phyloP scores from a whole-genome alignment of 2,888 invertebrate species.

The Xylota sylvarum region DNA sequence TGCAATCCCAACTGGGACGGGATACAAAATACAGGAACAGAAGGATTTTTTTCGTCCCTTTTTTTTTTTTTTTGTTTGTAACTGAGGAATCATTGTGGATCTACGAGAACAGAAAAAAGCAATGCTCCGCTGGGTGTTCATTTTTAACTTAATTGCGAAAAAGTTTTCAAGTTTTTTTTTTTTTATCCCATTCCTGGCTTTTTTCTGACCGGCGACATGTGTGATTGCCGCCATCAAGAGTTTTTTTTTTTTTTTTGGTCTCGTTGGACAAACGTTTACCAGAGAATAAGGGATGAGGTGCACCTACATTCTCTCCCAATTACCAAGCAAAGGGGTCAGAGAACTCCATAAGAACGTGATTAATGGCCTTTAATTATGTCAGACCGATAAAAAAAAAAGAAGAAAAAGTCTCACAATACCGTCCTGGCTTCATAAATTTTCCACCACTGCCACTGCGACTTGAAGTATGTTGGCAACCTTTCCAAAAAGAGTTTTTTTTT shows the following conservation, averaged over 20 bases:
- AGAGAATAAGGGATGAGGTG: not conserved
- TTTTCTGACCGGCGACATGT: conserved; percentile 59
- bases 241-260: conserved; percentile 5
- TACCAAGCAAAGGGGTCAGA: conserved; percentile 44
- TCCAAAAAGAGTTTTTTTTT: conserved; percentile 17
- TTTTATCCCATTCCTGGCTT: too few relatives aligned
- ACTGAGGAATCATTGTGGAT: conserved; percentile 58
- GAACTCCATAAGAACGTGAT: conserved; percentile 84
- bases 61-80: conserved; percentile 23
- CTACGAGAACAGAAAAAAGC: conserved; percentile 24
- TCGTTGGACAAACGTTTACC: conserved; percentile 29
- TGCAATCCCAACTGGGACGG: conserved; percentile 70
- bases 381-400: conserved; percentile 77
- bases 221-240: conserved; percentile 72
- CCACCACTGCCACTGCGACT: conserved; percentile 21
- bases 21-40: conserved; percentile 22
- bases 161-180: conserved; percentile 66
- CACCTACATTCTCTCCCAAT: conserved; percentile 38
- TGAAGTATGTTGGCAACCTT: conserved; percentile 14
- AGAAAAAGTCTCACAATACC: conserved; percentile 9
- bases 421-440: conserved; percentile 63
- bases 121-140: conserved; percentile 58
- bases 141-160: conserved; percentile 77
- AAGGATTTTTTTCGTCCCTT: not conserved
- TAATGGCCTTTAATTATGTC: conserved; percentile 85